These are phyloP conservation scores for Prunella strophiata DNA, from an alignment of 2,797 vertebrate species.

Conservation along the genomic window DNA sequence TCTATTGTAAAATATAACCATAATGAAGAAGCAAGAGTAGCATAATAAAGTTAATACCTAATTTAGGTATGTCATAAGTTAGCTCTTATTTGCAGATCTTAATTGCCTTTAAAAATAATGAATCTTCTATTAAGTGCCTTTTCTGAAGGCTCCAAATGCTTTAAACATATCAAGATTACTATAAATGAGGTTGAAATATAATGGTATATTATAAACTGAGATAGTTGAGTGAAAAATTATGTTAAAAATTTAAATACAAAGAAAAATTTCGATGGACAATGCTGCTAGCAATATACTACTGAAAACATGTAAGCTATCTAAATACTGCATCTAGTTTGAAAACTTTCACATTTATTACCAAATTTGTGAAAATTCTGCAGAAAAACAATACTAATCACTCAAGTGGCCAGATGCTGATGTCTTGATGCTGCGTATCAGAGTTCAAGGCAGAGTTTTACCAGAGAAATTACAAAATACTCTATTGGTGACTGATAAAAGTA, in stretches of 20 bases:
- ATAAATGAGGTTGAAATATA: background rate
- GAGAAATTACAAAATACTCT: background rate
- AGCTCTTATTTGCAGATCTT: background rate
- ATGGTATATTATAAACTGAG: background rate
- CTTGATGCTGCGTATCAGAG: background rate
- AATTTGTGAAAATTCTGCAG: background rate
- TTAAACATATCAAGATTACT: background rate
- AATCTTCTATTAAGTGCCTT: background rate
- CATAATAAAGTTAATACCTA: background rate
- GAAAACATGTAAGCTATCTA: background rate
- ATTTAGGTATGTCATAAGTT: background rate
- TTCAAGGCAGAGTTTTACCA: background rate
- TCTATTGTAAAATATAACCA: background rate
- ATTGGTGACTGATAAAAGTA: background rate
- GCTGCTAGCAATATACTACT: background rate
- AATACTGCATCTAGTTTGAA: background rate
- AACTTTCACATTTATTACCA: background rate
- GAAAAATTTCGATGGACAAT: background rate
- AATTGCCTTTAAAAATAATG: background rate
- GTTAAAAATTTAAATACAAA: background rate
- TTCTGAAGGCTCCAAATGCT: background rate
- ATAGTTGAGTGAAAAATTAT: background rate
- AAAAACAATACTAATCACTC: background rate
- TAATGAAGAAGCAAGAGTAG: background rate
- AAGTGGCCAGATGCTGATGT: background rate